Base-by-base conservation (phyloP, 64 coral and sea anemone species). In the Pachyseris speciosa region DNA sequence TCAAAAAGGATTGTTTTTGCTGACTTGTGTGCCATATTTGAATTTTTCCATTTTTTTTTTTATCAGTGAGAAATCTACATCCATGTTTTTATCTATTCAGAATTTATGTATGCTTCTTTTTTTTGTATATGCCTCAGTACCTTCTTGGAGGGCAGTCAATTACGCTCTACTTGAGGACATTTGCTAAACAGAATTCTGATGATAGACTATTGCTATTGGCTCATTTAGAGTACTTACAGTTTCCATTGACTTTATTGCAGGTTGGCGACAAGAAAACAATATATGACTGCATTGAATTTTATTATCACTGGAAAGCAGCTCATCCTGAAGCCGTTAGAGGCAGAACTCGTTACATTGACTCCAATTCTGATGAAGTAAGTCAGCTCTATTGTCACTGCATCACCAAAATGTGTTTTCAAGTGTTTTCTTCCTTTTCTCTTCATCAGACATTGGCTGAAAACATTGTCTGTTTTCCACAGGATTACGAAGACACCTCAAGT, bases 281-380 rank as follows among this genome's bases (percentile, higher is more conserved):
- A 0, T 67, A 86, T 72, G 89, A 98, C 49, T 98, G 96, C 67
- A 91, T 98, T 1, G 96, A 98, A 53, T 98, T 98, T 65, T 98
- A 98, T 39, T 98, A 98, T 50, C 74, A 95, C 1, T 98, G 96
- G 96, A 98, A 98, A 66, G 96, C 96, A 4, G 92, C 88, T 12
- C 89, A 94, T 17, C 96, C 96, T 15, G 96, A 98, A 52, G 96
- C 93, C 19, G 90, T 95, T 19, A 26, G 96, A 59, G 94, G 93
- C 58, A 88, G 96, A 78, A 95, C 93, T 11, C 74, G 96, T 58
- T 98, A 98, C 26, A 75, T 92, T 19, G 96, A 98, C 25, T 95
- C 96, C 6, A 89, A 95, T 30, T 98, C 96, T 19, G 93, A 86
- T 11, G 92, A 92, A 83, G 94, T 92, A 73, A 66, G 44, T 29